Conservation (phyloP, 2,113 vertebrate genomes). For the Muntiacus reevesi region DNA sequence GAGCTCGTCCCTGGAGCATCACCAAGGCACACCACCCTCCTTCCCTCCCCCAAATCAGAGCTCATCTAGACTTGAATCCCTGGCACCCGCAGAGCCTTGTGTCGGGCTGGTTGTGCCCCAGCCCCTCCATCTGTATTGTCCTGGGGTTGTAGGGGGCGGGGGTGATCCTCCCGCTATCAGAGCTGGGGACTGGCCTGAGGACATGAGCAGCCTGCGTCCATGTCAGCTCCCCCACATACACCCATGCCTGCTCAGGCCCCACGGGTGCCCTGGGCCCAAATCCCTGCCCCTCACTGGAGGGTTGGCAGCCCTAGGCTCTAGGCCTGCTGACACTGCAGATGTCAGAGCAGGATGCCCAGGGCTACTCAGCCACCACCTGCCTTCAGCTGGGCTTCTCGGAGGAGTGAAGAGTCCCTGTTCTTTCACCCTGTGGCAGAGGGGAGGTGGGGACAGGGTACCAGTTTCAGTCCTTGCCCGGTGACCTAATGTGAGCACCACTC, state of each 20-base stretch:
- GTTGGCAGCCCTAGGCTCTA: no score
- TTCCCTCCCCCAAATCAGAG: neutral
- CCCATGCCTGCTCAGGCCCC: neutral
- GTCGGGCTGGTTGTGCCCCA: neutral
- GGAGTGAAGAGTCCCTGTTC: neutral
- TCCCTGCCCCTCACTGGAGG: neutral
- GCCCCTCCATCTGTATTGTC: neutral
- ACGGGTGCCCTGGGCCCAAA: neutral
- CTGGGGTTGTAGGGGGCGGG: neutral
- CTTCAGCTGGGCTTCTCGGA: neutral
- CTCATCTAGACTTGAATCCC: neutral
- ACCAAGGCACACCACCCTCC: neutral
- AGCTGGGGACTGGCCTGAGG: neutral
- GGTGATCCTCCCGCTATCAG: neutral
- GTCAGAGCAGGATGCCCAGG: neutral
- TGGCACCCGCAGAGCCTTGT: neutral
- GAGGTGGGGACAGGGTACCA: neutral
- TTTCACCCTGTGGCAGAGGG: neutral
- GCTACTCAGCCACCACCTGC: neutral
- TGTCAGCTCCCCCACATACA: neutral
- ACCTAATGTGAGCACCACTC: neutral
- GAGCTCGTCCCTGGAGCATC: neutral
- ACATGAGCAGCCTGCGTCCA: neutral
- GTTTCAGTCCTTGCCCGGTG: neutral
- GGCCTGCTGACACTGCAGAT: neutral